These are phyloP conservation scores for Meleagris gallopavo DNA, from an alignment of 2,113 vertebrate genomes.

Conservation along the genomic window DNA sequence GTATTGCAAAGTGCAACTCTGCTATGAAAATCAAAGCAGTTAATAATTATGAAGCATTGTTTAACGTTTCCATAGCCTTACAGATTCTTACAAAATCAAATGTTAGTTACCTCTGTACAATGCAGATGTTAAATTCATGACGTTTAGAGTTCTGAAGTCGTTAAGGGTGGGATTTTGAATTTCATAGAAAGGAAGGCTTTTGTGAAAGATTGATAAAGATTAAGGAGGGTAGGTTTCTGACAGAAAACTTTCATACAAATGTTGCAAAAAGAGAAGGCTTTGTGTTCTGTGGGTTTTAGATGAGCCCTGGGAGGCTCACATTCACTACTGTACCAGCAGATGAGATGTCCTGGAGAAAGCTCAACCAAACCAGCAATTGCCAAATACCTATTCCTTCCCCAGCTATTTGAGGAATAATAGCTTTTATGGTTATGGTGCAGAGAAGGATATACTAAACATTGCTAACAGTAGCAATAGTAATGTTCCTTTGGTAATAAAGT, in stretches of 20 bases:
- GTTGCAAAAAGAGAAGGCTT: background rate
- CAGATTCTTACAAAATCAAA: background rate
- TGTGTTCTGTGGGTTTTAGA: background rate
- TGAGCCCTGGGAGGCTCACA: background rate
- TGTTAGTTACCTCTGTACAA: background rate
- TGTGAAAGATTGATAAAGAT: background rate
- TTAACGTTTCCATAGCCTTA: background rate
- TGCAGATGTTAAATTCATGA: background rate
- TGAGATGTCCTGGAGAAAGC: background rate
- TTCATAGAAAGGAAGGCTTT: background rate
- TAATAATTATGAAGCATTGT: background rate
- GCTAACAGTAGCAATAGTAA: background rate
- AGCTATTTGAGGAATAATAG: background rate
- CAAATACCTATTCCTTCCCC: background rate
- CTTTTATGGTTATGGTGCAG: background rate
- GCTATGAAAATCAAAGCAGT: background rate
- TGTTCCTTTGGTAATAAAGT: background rate
- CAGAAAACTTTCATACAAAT: background rate
- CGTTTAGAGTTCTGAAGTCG: background rate
- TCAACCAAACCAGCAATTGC: background rate
- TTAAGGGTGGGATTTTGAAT: background rate
- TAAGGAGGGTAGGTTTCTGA: background rate
- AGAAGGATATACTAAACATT: background rate
- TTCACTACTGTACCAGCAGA: background rate
- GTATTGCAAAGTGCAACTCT: background rate